Evolutionary conservation across 2,888 invertebrate species (phyloP).

Genomic region (Actias luna): DNA sequence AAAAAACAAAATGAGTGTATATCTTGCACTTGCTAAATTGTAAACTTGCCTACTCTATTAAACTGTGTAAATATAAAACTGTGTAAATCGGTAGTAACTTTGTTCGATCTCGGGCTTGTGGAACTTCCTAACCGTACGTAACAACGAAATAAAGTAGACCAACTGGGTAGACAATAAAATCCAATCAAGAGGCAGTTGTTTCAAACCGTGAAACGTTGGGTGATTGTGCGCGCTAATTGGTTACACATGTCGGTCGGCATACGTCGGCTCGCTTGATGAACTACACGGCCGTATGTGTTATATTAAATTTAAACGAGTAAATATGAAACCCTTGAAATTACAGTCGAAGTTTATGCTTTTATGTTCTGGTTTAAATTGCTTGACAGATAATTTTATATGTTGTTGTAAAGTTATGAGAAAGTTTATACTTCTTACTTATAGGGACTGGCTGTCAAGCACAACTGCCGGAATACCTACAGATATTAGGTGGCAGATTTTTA

Average conservation of each 20-base stretch:
- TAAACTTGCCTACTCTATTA: not conserved
- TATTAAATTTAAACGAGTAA: slow-evolving; percentile 18
- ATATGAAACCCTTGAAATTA: slow-evolving; percentile 13
- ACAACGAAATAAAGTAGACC: slow-evolving; percentile 53
- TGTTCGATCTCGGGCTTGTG: slow-evolving; percentile 6
- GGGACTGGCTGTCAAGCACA: too few relatives aligned
- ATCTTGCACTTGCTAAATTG: not conserved
- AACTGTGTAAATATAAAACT: not conserved
- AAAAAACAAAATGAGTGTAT: too few relatives aligned
- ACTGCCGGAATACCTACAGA: too few relatives aligned
- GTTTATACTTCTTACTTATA: not conserved
- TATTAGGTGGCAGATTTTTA: too few relatives aligned
- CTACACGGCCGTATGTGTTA: slow-evolving; percentile 23
- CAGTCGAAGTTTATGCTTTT: slow-evolving; percentile 9
- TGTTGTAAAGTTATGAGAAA: not conserved
- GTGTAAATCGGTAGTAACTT: not conserved
- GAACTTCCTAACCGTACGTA: slow-evolving; percentile 24
- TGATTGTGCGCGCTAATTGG: slow-evolving; percentile 68
- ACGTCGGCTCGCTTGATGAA: slow-evolving; percentile 29
- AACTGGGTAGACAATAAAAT: slow-evolving; percentile 72
- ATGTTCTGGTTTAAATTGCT: slow-evolving; percentile 3
- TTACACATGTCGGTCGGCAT: slow-evolving; percentile 51
- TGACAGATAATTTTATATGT: not conserved
- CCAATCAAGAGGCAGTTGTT: slow-evolving; percentile 65
- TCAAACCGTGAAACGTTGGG: slow-evolving; percentile 47